Base-by-base conservation (phyloP, 2,113 vertebrate genomes). In the Lampris megalopsis region DNA sequence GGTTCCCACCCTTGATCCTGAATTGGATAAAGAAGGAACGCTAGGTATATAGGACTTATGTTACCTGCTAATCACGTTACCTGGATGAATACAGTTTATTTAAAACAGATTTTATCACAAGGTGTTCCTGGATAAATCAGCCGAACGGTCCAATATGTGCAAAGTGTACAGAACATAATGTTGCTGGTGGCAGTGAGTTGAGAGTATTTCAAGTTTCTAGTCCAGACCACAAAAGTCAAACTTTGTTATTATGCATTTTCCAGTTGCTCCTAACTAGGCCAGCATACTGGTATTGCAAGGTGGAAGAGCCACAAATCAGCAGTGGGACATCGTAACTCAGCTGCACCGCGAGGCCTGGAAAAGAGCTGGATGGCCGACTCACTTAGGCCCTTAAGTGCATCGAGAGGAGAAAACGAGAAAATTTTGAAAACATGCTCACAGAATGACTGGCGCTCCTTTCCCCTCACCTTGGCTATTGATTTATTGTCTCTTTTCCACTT, bases 401-500 rank as follows among this genome's bases (percentile, higher is more conserved):
- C 74, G 84, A 82, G 84, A 78, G 66, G 69, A 68, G 56, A 86
- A 77, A 71, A 89, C 89, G 91, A 82, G 60, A 41, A 60, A 77
- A 73, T 89, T 89, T 87, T 82, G 50, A 91, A 89, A 91, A 84
- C 77, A 84, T 78, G 58, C 80, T 82, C 62, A 67, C 48, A 82
- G 52, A 58, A 81, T 47, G 77, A 52, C 49, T 73, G 24, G 52
- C 67, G 40, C 60, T 62, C 73, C 74, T 71, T 61, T 78, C 78
- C 74, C 73, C 72, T 84, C 91, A 83, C 85, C 81, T 89, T 74
- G 71, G 64, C 53, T 78, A 94, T 94, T 88, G 92, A 94, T 93
- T 92, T 87, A 85, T 91, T 89, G 85, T 89, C 91, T 88, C 79
- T 82, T 84, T 87, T 87, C 88, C 84, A 92, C 89, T 93, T 90